Base-by-base conservation (phyloP, 1,140 invertebrate genomes). In the Hestina assimilis region DNA sequence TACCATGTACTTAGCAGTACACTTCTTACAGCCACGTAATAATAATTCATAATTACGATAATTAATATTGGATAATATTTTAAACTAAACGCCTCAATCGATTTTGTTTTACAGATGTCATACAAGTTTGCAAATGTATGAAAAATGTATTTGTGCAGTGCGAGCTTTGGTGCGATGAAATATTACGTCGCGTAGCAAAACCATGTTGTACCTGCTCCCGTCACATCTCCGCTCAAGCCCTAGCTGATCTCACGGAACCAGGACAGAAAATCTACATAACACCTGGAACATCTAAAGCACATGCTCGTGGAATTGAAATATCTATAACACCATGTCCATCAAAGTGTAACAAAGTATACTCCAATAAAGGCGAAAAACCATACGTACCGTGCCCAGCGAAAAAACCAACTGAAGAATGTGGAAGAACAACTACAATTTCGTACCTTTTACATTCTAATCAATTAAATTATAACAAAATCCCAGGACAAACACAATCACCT, bases 111-210 rank as follows among this genome's bases (percentile, higher is more conserved):
- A 62, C 61, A 84, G 83, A 75, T 26, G 45, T 75, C 2, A 74
- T 83, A 4, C 67, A 83, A 71, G 75, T 85, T n/a, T 87, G 82
- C 70, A 85, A 83, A 42, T 87, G 83, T 53, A 83, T 81, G 78
- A 87, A 87, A 48, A 83, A 79, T 46, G 82, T 81, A 38, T 79
- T 81, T 26, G 75, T 87, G 5, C 82, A 87, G 55, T 87, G 83
- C 54, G 83, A 87, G 52, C 48, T 87, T 29, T 81, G 80, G 79
- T 79, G 75, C 47, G 79, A 85, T 29, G 81, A 82, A 57, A 83
- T 79, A 28, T 42, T 87, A 47, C 68, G 77, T 12, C 72, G 75
- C 5, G 76, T 83, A 7, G 61, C 66, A 4, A 63, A 70, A 2
- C 79, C 81, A 0, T 74, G 79, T 46, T 83, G 80, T 57, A 75